A percentile compares a stretch with the other conserved stretches of the same genome.
These are phyloP conservation scores for Nestor notabilis DNA, from an alignment of 2,113 vertebrate species.

Conservation along the genomic window DNA sequence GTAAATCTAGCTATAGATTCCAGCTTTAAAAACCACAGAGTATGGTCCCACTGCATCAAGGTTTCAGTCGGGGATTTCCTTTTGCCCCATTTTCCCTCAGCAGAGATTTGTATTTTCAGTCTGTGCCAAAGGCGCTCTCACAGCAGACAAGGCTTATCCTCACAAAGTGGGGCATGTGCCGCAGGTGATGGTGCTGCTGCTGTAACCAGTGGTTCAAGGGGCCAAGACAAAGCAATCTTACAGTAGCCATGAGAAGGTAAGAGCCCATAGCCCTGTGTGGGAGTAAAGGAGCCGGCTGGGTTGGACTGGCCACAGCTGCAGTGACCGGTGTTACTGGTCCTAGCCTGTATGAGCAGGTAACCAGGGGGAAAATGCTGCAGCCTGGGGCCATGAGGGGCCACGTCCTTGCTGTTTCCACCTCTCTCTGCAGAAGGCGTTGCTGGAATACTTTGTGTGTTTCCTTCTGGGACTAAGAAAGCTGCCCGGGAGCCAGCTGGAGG, in stretches of 20 bases:
- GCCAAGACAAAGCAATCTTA: not conserved
- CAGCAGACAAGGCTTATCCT: not conserved
- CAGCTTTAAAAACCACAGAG: not conserved
- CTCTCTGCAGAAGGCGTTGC: not conserved
- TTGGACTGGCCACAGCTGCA: not conserved
- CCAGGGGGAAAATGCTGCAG: not conserved
- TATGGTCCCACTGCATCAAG: not conserved
- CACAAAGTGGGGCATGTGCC: accelerated
- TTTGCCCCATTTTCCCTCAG: not conserved
- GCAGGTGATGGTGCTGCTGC: not conserved
- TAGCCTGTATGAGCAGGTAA: not conserved
- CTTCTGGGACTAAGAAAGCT: not conserved
- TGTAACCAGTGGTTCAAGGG: not conserved
- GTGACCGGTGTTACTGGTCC: not conserved
- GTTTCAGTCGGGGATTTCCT: not conserved
- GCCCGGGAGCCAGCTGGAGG: not conserved
- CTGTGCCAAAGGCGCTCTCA: not conserved
- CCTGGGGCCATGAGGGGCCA: accelerated
- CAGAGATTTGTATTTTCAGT: not conserved
- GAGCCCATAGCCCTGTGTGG: not conserved
- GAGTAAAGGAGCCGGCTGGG: not conserved
- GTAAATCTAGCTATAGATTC: not conserved
- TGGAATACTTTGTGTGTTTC: not conserved
- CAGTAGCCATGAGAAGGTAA: not conserved
- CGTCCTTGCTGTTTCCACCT: not conserved